Evolutionary conservation across 2,113 vertebrate genomes (phyloP).

Genomic region (Colistium nudipinnis): DNA sequence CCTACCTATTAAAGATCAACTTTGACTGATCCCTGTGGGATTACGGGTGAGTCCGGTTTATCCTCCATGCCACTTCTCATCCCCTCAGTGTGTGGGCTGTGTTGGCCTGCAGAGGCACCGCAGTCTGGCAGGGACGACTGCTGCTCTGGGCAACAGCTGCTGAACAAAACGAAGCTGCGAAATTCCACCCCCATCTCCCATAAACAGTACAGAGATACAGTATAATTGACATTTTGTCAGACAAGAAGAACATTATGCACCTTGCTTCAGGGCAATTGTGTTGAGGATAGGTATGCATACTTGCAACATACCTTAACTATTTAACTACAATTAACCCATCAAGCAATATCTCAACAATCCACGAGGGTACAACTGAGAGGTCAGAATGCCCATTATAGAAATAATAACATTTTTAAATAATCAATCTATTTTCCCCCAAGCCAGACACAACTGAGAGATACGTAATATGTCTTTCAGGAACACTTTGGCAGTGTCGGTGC

Average conservation of each 20-base stretch:
- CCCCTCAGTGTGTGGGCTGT: slow-evolving; percentile 56
- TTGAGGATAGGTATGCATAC: not conserved
- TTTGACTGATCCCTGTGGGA: slow-evolving; percentile 50
- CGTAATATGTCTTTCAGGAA: slow-evolving; percentile 17
- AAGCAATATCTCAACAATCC: slow-evolving; percentile 1
- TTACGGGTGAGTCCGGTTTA: slow-evolving; percentile 37
- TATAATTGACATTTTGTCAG: slow-evolving; percentile 35
- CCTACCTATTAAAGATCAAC: slow-evolving; percentile 35
- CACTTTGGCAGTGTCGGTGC: not conserved
- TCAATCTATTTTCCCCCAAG: not conserved
- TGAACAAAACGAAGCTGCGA: slow-evolving; percentile 44
- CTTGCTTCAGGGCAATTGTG: slow-evolving; percentile 17
- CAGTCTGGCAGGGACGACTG: slow-evolving; percentile 45
- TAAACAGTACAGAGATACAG: slow-evolving; percentile 36
- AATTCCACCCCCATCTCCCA: slow-evolving; percentile 48
- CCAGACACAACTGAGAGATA: not conserved
- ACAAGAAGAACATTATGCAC: slow-evolving; percentile 14
- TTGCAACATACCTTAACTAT: slow-evolving; percentile 3
- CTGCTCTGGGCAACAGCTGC: slow-evolving; percentile 62
- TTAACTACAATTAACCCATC: not conserved
- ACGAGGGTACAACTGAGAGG: not conserved
- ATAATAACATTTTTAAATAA: not conserved
- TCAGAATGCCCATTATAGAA: slow-evolving; percentile 9
- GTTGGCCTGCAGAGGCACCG: slow-evolving; percentile 36
- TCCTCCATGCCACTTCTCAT: slow-evolving; percentile 31